A percentile compares a stretch with the other conserved stretches of the same genome.
phyloP scores from a whole-genome alignment of 2,113 vertebrate genomes.

The Neopipo cinnamomea region DNA sequence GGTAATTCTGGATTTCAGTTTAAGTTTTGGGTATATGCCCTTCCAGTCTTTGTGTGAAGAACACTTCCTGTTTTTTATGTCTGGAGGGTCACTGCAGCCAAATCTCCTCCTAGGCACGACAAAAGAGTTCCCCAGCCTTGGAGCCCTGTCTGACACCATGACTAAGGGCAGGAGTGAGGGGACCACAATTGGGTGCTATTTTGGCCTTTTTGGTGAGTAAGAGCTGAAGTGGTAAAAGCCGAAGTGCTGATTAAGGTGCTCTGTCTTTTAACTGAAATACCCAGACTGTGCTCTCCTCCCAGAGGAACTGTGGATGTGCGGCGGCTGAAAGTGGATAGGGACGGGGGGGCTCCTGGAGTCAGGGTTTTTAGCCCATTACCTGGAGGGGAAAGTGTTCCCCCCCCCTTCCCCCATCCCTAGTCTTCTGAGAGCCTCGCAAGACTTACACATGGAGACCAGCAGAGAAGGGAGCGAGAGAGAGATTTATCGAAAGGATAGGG shows the following conservation, averaged over 20 bases:
- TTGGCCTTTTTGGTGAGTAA: neutral
- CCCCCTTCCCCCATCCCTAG: too few relatives aligned
- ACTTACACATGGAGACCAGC: too few relatives aligned
- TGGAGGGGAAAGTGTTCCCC: too few relatives aligned
- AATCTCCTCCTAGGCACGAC: neutral
- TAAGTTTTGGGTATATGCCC: neutral
- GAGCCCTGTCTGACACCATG: neutral
- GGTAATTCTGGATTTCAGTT: neutral
- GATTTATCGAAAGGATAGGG: too few relatives aligned
- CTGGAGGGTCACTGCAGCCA: neutral
- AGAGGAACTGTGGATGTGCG: neutral
- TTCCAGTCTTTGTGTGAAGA: neutral
- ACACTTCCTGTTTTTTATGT: neutral
- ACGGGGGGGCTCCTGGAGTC: too few relatives aligned
- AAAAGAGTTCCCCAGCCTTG: neutral
- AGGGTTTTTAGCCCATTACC: too few relatives aligned
- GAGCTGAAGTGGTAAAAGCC: neutral
- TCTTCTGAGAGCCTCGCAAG: too few relatives aligned
- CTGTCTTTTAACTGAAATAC: neutral
- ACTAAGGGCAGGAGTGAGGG: neutral
- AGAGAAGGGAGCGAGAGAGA: too few relatives aligned
- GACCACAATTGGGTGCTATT: rapidly evolving
- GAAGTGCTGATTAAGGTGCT: neutral
- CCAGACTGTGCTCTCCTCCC: neutral
- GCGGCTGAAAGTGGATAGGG: too few relatives aligned